phyloP scores from a whole-genome alignment of 2,113 vertebrate genomes.

The Excalfactoria chinensis region DNA sequence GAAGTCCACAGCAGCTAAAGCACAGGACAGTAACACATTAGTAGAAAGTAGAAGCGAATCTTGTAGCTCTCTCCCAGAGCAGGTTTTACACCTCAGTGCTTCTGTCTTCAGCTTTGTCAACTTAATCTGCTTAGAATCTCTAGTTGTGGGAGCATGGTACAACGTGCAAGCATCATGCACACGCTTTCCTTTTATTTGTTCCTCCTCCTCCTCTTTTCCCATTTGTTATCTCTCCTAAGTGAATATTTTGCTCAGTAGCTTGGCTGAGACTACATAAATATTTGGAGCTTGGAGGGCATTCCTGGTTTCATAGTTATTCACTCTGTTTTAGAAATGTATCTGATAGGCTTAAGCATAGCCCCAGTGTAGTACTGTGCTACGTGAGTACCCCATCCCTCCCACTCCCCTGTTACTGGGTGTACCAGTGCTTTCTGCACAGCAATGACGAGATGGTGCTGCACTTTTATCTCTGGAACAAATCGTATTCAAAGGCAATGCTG shows the following conservation, averaged over 20 bases:
- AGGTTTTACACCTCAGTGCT: constrained; percentile 48
- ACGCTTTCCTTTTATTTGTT: neutral
- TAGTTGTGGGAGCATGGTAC: neutral
- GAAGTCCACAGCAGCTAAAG: neutral
- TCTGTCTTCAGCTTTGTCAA: neutral
- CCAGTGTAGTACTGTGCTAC: fast-evolving
- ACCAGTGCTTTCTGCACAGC: neutral
- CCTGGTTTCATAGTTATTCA: neutral
- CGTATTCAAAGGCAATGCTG: neutral
- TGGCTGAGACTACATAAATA: neutral
- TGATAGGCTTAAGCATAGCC: neutral
- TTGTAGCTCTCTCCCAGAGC: neutral
- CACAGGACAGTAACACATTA: neutral
- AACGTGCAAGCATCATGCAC: neutral
- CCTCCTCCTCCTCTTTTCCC: neutral
- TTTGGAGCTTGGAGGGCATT: neutral
- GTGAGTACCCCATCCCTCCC: neutral
- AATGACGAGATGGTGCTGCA: fast-evolving
- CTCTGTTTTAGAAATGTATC: neutral
- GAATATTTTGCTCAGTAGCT: neutral
- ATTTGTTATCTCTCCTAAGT: neutral
- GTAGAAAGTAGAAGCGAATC: neutral
- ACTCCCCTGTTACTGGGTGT: neutral
- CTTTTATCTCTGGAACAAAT: neutral
- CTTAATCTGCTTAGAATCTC: neutral